Evolutionary conservation across 2,797 vertebrate genomes (phyloP), one percentile per base, ranked within the genome.

Genomic region (Salmo trutta): DNA sequence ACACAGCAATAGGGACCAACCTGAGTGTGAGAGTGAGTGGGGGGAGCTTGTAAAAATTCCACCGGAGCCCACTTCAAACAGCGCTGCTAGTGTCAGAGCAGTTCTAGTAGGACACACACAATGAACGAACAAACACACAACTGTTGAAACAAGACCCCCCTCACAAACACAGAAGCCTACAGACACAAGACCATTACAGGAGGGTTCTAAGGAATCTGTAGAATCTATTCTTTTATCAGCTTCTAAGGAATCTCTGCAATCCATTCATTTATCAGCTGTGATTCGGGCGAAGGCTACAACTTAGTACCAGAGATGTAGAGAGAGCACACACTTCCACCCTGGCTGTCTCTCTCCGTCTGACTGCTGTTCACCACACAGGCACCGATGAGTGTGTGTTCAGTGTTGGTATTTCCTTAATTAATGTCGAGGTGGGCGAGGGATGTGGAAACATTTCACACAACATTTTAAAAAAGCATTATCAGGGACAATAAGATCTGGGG

Each of bases 31-130:
- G 0, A 7, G 1, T 24, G 69, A 24, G 33, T 47, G 5, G 67
- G 2, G 31, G 15, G 17, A n/a, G 19, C 66, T 68, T 71, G 51
- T 86, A 77, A 78, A 87, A 80, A 80, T 74, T 82, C 78, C 76
- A 53, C 0, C 17, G 6, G 69, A 70, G 62, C 82, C 81, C 65
- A 78, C 62, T 73, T 75, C 47, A 80, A 78, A 83, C 66, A 62
- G 1, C 1, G 6, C 10, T 14, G 52, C 15, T 1, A 62, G 67
- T n/a, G 3, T 66, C 70, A 71, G 71, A 4, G 5, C 33, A 56
- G 8, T 36, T 5, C 1, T 19, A n/a, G 33, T 41, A 66, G 64
- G 14, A 65, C 12, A 16, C 24, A 15, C 27, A 27, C 27, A 31
- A 10, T 0, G 12, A 6, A 66, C 14, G 4, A 27, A 56, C 16